phyloP scores from a whole-genome alignment of 2,113 vertebrate genomes.

The Telmatochromis sp. region DNA sequence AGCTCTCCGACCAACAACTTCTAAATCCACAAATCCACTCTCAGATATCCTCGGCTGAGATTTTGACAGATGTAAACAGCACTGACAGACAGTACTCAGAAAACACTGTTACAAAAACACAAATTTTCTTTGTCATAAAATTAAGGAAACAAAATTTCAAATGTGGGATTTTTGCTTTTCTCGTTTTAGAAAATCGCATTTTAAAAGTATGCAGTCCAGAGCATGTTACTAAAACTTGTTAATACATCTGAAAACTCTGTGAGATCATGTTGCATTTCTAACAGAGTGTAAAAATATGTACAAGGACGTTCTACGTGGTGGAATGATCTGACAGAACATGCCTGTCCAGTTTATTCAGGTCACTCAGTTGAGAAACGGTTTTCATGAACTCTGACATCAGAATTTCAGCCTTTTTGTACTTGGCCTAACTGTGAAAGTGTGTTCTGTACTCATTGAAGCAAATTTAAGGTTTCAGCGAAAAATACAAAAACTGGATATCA shows the following conservation, averaged over 20 bases:
- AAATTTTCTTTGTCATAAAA: background rate
- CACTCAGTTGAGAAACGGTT: rapidly evolving
- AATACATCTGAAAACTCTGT: background rate
- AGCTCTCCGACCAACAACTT: background rate
- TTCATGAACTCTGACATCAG: background rate
- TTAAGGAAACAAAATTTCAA: background rate
- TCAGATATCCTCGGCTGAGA: rapidly evolving
- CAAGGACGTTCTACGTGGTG: rapidly evolving
- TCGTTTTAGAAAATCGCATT: rapidly evolving
- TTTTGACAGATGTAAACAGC: background rate
- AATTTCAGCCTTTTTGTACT: background rate
- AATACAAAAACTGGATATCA: background rate
- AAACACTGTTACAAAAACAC: rapidly evolving
- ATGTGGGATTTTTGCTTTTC: background rate
- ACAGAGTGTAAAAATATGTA: background rate
- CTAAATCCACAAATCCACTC: background rate
- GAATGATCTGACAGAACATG: background rate
- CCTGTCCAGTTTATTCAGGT: background rate
- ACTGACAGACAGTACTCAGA: background rate
- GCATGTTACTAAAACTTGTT: background rate
- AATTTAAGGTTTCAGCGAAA: background rate
- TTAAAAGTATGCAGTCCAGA: background rate
- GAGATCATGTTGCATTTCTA: background rate
- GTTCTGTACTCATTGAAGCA: background rate
- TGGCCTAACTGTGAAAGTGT: background rate